Base-by-base conservation (phyloP, 2,888 invertebrate genomes). In the Calameuta filiformis region DNA sequence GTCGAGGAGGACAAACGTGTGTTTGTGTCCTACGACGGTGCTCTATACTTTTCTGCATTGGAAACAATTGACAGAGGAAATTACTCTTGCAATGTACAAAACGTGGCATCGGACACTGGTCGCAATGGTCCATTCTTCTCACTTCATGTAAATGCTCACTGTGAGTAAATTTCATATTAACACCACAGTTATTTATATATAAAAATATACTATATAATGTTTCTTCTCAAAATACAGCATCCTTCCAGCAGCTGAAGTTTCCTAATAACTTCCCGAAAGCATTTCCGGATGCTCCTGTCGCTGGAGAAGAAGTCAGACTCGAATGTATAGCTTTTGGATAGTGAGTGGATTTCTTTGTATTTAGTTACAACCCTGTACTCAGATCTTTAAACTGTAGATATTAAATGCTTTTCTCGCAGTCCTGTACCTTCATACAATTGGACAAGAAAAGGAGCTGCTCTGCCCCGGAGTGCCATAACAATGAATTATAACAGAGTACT, bases 241-340 rank as follows among this genome's bases (percentile, higher is more conserved):
- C 97, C 90, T 97, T 96, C 88, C 98, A 98, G 88, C 96, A 97
- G 81, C 92, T 99, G 69, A 96, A 97, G 88, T 98, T 99, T 88
- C 96, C 98, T 0, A 98, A 97, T 89, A 97, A 97, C 87, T 99
- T 99, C 86, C 99, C 99, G 0, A 98, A 98, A 93, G 95, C 97
- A 0, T 99, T 98, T 89, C 99, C 99, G 0, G 97, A 97, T 90
- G 97, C 98, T 34, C 98, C 98, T 0, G 93, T 96, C 80, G 97
- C 97, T 33, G 98, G 98, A 0, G 95, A 97, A 87, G 96, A 98
- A 91, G 97, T 98, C 30, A 93, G 97, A 80, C 92, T 99, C 76
- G 99, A 99, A 93, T 99, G 99, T 92, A 94, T 99, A 84, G 98
- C 98, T 3, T 98, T 98, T 93, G 99, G 98, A 91, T 98, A 98